Evolutionary conservation across 2,113 vertebrate genomes (phyloP).

Genomic region (Otis tarda): DNA sequence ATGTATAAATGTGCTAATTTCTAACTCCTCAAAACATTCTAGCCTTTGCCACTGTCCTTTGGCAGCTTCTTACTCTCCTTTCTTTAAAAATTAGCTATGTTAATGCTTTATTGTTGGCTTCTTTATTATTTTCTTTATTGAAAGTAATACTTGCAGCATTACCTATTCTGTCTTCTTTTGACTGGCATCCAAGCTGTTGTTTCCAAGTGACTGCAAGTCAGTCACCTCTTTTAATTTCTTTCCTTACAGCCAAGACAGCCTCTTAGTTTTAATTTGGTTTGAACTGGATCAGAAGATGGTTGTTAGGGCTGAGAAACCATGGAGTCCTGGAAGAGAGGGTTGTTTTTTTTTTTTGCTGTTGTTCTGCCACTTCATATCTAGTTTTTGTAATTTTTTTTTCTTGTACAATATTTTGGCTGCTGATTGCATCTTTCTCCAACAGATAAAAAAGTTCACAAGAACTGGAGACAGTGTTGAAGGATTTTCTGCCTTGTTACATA

Average conservation of each 20-base stretch:
- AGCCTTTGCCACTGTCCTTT: not conserved
- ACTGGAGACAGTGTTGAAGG: not conserved
- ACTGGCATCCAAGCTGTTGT: not conserved
- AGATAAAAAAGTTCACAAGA: not conserved
- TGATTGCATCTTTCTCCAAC: not conserved
- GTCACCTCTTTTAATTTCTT: not conserved
- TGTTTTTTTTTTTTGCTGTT: not conserved
- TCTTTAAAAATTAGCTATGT: not conserved
- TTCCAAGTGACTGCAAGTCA: not conserved
- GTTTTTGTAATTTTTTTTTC: not conserved
- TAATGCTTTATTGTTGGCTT: not conserved
- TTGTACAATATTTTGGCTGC: not conserved
- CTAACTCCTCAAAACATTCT: not conserved
- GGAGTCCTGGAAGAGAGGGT: not conserved
- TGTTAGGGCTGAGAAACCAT: not conserved
- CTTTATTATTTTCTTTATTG: not conserved
- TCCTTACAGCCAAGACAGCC: not conserved
- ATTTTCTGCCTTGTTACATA: not conserved
- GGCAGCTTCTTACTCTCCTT: not conserved
- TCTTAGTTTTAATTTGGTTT: not conserved
- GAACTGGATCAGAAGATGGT: not conserved
- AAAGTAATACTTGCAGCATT: not conserved
- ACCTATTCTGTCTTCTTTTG: not conserved
- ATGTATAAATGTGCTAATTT: slow-evolving; percentile 25
- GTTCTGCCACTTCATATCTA: not conserved